Conservation (phyloP, 2,888 invertebrate species). For the Cephus nigrinus region DNA sequence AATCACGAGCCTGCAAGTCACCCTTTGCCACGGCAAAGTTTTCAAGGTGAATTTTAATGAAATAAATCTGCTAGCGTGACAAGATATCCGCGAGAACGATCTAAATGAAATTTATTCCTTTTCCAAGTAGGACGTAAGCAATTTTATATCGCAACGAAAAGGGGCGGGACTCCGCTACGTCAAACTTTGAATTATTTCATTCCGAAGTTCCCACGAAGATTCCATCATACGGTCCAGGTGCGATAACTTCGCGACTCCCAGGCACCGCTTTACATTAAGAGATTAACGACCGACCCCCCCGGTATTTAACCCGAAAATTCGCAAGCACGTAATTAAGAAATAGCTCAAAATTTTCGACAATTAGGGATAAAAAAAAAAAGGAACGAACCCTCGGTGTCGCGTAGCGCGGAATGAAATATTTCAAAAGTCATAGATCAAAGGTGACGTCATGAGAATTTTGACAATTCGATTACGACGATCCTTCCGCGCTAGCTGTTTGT, state of each 20-base stretch:
- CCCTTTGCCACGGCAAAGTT: background rate
- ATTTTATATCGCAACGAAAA: background rate
- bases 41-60: background rate
- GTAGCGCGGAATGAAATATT: background rate
- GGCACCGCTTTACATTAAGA: background rate
- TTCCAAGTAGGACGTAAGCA: background rate
- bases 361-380: background rate
- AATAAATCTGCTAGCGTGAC: background rate
- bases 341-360: background rate
- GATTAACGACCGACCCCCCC: background rate
- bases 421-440: background rate
- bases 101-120: background rate
- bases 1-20: background rate
- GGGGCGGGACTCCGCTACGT: background rate
- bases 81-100: background rate
- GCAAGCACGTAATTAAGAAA: background rate
- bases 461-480: constrained; percentile 2
- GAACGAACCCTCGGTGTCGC: background rate
- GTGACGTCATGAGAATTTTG: background rate
- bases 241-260: background rate
- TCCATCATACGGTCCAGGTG: background rate
- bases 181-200: background rate
- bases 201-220: background rate
- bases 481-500: background rate
- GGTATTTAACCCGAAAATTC: background rate